A percentile compares a stretch with the other conserved stretches of the same genome.
Conservation (phyloP, 2,888 invertebrate genomes). For the Dermolepida albohirtum region DNA sequence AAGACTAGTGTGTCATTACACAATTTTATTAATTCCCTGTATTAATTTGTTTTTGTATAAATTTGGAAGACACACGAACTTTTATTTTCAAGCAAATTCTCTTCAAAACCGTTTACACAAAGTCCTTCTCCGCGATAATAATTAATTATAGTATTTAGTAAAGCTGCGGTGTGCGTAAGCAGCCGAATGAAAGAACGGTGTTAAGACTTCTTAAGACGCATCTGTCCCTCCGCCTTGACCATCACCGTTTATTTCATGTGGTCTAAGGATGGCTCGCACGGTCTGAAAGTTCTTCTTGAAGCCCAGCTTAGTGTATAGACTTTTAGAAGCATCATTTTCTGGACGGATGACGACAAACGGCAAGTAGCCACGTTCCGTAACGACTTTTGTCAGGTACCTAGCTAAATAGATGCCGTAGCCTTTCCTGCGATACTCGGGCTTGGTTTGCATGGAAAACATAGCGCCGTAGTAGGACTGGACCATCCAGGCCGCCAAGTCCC, state of each 20-base stretch:
- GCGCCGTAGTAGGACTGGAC: conserved; percentile 91
- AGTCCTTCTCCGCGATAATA: conserved; percentile 8
- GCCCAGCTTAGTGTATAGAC: conserved; percentile 85
- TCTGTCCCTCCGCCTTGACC: conserved; percentile 55
- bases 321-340: conserved; percentile 88
- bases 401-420: conserved; percentile 80
- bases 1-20: not conserved
- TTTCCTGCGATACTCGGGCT: conserved; percentile 65
- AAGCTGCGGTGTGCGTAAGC: conserved; percentile 45
- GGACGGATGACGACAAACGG: conserved; percentile 90
- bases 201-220: conserved; percentile 23
- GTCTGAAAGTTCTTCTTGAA: conserved; percentile 84
- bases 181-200: conserved; percentile 31
- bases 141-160: conserved; percentile 8
- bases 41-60: not conserved
- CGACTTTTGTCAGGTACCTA: conserved; percentile 67
- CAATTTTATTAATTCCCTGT: not conserved
- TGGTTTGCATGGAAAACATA: conserved; percentile 93
- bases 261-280: conserved; percentile 82
- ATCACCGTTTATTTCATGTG: conserved; percentile 63
- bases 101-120: not conserved
- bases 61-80: conserved; percentile 4
- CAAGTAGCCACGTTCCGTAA: conserved; percentile 71
- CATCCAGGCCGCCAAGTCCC: conserved; percentile 89
- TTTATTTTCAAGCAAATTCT: not conserved